Evolutionary conservation across 2,113 vertebrate genomes (phyloP), one percentile per base, ranked within the genome.

Genomic region (Marcusenius ussheri): DNA sequence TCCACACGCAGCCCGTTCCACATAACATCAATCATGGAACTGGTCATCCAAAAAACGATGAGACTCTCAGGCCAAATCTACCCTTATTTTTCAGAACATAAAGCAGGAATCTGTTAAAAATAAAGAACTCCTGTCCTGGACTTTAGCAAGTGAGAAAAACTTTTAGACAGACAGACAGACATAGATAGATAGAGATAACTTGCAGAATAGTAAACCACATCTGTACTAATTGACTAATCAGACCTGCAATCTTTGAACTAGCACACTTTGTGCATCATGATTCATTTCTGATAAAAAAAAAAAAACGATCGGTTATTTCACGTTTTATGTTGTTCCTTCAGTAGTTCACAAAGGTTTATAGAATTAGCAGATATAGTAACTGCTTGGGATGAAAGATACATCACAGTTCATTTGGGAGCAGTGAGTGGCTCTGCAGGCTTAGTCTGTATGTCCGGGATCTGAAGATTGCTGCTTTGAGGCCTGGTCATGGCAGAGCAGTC

Each of bases 1-100:
- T 42, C 88, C 62, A 70, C 56, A 70, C n/a, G 80, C 50, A 45
- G 47, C 66, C 42, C 7, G 31, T 42, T 39, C 51, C 53, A 39
- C n/a, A 58, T 84, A 45, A 80, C 77, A 83, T 89, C 50, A 83
- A 39, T 45, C 89, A 84, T 46, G 46, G 24, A 77, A 21, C 66
- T 39, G 45, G 50, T 39, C 47, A 45, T 84, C 74, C 77, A 24
- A 45, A 62, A 84, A 24, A 21, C 42, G 8, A 24, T 85, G 7
- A 19, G 51, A 5, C 80, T 58, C 80, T 62, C 19, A 51, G 58
- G 77, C 39, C 51, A 89, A 56, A 89, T 31, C 42, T 51, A 35
- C 47, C n/a, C 42, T 53, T 87, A 50, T 53, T 87, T 87, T 47
- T 87, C 4, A 87, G 13, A 87, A 31, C 85, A 51, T 7, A 47